These are phyloP conservation scores for Hystrix brachyura DNA, from an alignment of 2,113 vertebrate genomes.

Conservation along the genomic window DNA sequence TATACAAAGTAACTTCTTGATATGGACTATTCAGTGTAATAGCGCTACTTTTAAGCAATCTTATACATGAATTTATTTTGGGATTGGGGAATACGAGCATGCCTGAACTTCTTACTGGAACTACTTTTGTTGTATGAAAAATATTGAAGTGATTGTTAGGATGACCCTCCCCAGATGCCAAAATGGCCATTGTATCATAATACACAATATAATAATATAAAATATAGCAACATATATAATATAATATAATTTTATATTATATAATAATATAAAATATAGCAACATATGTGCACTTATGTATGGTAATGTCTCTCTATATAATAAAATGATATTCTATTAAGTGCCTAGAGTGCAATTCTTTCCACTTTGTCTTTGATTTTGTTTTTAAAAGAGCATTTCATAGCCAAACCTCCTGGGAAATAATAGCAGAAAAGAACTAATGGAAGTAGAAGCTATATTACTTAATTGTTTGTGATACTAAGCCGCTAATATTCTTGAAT, in stretches of 20 bases:
- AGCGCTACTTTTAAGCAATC: not conserved
- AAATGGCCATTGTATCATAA: no score
- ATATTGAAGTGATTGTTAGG: not conserved
- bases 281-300: constrained; percentile 4
- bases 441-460: not conserved
- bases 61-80: not conserved
- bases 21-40: not conserved
- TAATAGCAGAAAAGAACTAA: not conserved
- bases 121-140: not conserved
- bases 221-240: constrained; percentile 11
- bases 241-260: no score
- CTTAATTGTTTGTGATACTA: constrained; percentile 9
- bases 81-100: not conserved
- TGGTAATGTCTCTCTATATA: not conserved
- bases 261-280: not conserved
- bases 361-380: not conserved
- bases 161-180: no score
- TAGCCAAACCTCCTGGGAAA: constrained; percentile 12
- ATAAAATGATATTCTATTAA: not conserved
- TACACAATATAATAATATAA: not conserved
- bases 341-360: not conserved
- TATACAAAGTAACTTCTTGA: not conserved
- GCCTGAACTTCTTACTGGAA: not conserved
- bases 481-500: not conserved
- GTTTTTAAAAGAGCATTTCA: not conserved